These are phyloP conservation scores for Mus pahari DNA, from an alignment of 2,113 vertebrate genomes.

Conservation along the genomic window DNA sequence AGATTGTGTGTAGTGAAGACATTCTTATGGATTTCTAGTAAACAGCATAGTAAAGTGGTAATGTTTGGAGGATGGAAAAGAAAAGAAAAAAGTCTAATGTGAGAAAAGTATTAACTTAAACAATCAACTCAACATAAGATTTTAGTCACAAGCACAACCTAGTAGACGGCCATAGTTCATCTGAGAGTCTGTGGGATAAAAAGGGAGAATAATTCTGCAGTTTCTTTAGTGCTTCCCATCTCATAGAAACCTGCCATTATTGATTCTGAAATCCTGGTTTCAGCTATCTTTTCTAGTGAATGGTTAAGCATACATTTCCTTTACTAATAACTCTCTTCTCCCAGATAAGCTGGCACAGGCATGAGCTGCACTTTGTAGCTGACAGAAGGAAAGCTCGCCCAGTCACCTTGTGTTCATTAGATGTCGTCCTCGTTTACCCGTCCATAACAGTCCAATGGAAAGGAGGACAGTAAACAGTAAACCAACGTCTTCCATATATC, in stretches of 20 bases:
- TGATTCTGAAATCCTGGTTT: neutral
- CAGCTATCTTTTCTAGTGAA: neutral
- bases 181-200: slow-evolving; percentile 22
- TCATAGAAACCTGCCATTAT: neutral
- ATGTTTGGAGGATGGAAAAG: neutral
- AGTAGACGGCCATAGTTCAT: neutral
- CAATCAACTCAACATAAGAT: neutral
- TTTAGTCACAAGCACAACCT: slow-evolving; percentile 26
- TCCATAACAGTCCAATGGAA: neutral
- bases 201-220: neutral
- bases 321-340: neutral
- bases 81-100: neutral
- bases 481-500: neutral
- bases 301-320: neutral
- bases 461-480: slow-evolving; percentile 3
- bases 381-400: neutral
- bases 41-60: neutral
- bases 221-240: neutral
- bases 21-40: slow-evolving; percentile 26
- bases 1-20: neutral
- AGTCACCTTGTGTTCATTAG: neutral
- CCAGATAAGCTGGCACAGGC: neutral
- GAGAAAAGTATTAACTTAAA: slow-evolving; percentile 54
- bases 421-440: neutral
- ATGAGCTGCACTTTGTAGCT: neutral